Evolutionary conservation across 2,888 invertebrate genomes (phyloP).

Genomic region (Nymphalis polychloros): DNA sequence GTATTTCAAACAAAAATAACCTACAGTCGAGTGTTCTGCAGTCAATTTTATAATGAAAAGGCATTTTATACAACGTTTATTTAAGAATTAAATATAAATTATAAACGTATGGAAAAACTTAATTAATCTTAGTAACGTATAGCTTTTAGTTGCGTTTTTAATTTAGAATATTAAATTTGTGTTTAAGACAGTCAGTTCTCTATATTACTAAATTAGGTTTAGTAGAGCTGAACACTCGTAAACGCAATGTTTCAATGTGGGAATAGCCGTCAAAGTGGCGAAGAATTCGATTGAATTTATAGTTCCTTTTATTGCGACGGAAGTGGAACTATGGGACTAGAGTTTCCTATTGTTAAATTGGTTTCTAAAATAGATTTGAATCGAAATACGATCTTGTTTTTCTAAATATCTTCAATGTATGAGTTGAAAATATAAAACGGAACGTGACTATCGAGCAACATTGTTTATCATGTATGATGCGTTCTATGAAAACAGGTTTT

Average conservation of each 20-base stretch:
- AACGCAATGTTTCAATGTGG: conserved; percentile 56
- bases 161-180: conserved; percentile 29
- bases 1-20: conserved; percentile 17
- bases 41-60: neutral
- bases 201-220: conserved; percentile 64
- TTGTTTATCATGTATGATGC: conserved; percentile 6
- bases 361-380: conserved; percentile 38
- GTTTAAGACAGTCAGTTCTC: conserved; percentile 31
- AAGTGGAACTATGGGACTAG: conserved; percentile 40
- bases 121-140: neutral
- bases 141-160: neutral
- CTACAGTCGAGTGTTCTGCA: neutral
- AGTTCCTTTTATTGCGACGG: conserved; percentile 57
- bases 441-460: conserved; percentile 12
- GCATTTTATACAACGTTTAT: neutral
- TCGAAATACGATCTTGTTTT: conserved; percentile 35
- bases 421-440: conserved; percentile 16
- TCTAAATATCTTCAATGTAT: conserved; percentile 23
- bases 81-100: neutral
- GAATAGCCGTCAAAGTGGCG: conserved; percentile 60
- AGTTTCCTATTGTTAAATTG: conserved; percentile 41
- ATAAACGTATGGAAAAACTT: neutral
- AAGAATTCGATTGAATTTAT: conserved; percentile 66
- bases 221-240: conserved; percentile 58
- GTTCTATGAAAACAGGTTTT: neutral